Evolutionary conservation across 2,888 invertebrate species (phyloP).

Genomic region (Zele albiditarsus): DNA sequence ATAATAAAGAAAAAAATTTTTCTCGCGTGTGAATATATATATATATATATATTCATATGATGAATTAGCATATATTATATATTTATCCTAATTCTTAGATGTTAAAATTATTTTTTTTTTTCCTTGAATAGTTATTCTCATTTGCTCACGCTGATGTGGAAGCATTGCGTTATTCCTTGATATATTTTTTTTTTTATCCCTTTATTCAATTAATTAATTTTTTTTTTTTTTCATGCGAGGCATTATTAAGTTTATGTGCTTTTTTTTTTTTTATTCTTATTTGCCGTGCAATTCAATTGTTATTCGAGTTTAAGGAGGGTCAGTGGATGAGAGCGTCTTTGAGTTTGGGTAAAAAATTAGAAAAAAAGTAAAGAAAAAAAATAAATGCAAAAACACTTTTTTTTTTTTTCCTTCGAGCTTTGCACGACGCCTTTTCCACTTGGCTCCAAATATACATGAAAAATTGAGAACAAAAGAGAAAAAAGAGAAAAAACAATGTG

Average conservation of each 20-base stretch:
- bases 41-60: neutral
- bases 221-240: neutral
- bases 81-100: slow-evolving; percentile 1
- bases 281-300: neutral
- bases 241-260: neutral
- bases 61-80: slow-evolving; percentile 13
- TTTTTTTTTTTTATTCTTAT: neutral
- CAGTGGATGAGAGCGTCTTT: neutral
- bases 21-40: neutral
- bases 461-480: no score
- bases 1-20: neutral
- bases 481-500: neutral
- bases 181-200: slow-evolving; percentile 8
- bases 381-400: no score
- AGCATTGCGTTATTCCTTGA: neutral
- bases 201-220: neutral
- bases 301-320: neutral
- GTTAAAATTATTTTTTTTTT: neutral
- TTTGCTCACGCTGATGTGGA: neutral
- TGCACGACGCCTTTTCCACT: slow-evolving; percentile 25
- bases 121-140: neutral
- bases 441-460: slow-evolving; percentile 36
- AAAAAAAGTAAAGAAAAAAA: slow-evolving; percentile 13
- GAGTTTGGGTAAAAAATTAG: neutral
- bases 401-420: slow-evolving; percentile 5